Percentiles rank a stretch among this genome's conserved stretches.
Evolutionary conservation across 2,888 invertebrate species (phyloP).

Genomic region (Argyra leucocephala): DNA sequence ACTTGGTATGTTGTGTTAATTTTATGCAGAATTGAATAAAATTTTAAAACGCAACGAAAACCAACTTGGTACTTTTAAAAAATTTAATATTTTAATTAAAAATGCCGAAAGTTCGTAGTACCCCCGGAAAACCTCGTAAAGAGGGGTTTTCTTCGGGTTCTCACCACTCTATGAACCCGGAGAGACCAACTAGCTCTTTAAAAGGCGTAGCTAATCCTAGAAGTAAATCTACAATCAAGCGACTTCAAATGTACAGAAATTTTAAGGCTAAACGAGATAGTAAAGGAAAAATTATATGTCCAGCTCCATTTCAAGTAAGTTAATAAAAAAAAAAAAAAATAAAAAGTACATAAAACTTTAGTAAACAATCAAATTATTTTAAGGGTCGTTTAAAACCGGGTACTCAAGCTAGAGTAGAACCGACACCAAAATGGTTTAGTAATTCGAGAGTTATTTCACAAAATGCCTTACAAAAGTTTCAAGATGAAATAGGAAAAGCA

Average conservation of each 20-base stretch:
- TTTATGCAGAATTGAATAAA: too few relatives aligned
- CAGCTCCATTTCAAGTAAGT: conserved; percentile 82
- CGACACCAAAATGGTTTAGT: conserved; percentile 97
- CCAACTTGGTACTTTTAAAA: too few relatives aligned
- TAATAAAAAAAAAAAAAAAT: background rate
- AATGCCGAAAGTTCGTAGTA: conserved; percentile 70
- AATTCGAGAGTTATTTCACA: conserved; percentile 96
- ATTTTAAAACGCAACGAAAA: too few relatives aligned
- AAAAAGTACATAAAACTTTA: background rate
- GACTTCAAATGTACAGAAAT: conserved; percentile 96
- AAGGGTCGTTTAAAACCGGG: conserved; percentile 74
- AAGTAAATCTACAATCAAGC: conserved; percentile 87
- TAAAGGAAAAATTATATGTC: conserved; percentile 78
- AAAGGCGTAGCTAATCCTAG: conserved; percentile 78
- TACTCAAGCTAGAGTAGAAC: conserved; percentile 87
- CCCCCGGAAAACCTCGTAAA: conserved; percentile 65
- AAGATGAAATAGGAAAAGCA: conserved; percentile 89
- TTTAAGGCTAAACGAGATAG: conserved; percentile 90
- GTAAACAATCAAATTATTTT: conserved; percentile 5
- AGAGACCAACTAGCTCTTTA: conserved; percentile 64
- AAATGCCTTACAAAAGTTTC: conserved; percentile 75
- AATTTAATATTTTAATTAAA: conserved; percentile 24
- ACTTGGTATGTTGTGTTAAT: too few relatives aligned
- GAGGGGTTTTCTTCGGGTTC: conserved; percentile 71
- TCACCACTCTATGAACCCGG: conserved; percentile 91